Conservation (phyloP, 2,113 vertebrate species). For the Catharus bicknelli region DNA sequence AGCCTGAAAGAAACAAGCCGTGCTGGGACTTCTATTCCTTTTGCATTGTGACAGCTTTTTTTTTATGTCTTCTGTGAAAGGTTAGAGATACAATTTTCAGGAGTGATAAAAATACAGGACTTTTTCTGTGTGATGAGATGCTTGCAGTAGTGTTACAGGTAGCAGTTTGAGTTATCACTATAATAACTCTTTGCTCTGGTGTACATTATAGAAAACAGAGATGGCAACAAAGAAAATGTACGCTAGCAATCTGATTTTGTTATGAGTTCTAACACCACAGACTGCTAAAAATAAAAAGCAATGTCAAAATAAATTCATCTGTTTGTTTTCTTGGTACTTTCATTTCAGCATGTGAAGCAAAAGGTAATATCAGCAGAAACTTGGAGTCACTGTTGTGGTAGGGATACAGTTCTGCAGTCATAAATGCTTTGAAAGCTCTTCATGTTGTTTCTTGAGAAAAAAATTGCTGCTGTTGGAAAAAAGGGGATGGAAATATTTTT, state of each 20-base stretch:
- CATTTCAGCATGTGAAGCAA: background rate
- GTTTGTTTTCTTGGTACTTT: background rate
- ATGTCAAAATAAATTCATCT: background rate
- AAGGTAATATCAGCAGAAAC: background rate
- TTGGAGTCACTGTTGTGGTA: background rate
- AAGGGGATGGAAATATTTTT: background rate
- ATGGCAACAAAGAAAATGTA: background rate
- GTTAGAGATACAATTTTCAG: background rate
- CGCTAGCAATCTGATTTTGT: background rate
- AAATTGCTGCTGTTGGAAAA: background rate
- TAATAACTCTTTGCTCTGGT: background rate
- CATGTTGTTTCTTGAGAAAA: background rate
- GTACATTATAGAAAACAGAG: background rate
- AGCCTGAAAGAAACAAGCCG: background rate
- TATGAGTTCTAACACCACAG: background rate
- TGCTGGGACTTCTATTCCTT: background rate
- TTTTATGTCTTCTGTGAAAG: background rate
- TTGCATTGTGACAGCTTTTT: background rate
- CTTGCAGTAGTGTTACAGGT: background rate
- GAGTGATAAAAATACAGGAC: background rate
- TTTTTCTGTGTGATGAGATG: background rate
- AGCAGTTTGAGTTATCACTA: background rate
- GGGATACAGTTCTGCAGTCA: background rate
- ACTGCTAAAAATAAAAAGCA: background rate
- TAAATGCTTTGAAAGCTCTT: background rate